Conservation (phyloP, 2,797 vertebrate genomes). For the Dipus sagitta region DNA sequence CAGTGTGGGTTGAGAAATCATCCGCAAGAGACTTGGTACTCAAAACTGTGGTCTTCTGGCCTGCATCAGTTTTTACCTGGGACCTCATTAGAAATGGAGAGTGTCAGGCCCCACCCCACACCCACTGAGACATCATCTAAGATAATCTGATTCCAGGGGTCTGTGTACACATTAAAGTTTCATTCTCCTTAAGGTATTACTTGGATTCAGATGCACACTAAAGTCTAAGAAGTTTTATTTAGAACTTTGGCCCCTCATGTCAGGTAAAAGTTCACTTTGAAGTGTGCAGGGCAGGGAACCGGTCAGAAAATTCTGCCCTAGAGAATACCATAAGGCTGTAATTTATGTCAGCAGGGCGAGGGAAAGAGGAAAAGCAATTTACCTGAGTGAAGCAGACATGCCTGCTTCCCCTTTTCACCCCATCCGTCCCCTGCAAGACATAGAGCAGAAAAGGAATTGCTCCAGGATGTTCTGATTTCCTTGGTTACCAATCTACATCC, state of each 20-base stretch:
- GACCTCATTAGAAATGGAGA: conserved; percentile 16
- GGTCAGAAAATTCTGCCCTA: conserved; percentile 70
- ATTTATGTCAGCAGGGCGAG: conserved; percentile 60
- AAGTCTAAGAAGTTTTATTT: conserved; percentile 67
- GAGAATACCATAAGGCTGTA: conserved; percentile 55
- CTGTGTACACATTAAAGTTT: neutral
- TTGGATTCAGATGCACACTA: conserved; percentile 47
- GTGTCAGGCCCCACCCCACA: conserved; percentile 27
- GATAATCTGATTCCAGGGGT: neutral
- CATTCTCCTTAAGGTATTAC: conserved; percentile 14
- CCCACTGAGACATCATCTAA: neutral
- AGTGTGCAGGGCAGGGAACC: conserved; percentile 64
- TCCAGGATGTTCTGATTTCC: neutral
- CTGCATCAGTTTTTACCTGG: neutral
- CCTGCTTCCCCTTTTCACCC: neutral
- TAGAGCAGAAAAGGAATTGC: neutral
- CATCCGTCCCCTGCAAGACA: neutral
- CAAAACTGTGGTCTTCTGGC: neutral
- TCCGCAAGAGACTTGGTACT: neutral
- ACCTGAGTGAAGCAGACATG: neutral
- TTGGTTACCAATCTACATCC: neutral
- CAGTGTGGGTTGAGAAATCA: neutral
- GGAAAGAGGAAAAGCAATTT: conserved; percentile 65
- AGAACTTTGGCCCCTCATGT: conserved; percentile 6
- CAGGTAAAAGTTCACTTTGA: conserved; percentile 72